Base-by-base conservation (phyloP, 1,140 invertebrate genomes). In the Pseudomyrmex sp. region DNA sequence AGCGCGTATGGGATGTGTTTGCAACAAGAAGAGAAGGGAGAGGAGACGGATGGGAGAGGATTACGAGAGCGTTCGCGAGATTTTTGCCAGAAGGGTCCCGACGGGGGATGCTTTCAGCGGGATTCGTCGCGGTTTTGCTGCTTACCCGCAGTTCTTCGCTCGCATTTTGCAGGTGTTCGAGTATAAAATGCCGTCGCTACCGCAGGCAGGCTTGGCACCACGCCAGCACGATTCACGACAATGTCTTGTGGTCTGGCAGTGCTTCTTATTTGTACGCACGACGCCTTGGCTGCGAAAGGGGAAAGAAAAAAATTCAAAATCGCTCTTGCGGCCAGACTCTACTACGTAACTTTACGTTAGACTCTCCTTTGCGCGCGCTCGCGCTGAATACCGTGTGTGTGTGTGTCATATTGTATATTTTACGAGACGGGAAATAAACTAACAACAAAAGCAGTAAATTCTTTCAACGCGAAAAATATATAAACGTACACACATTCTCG, bases 91-190 rank as follows among this genome's bases (percentile, higher is more conserved):
- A 18, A 77, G 26, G 20, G 13, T 52, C 46, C n/a, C n/a, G 18
- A 13, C 35, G 35, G 15, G 8, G 68, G 5, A 48, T 18, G 52
- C 10, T 56, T 0, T 20, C 73, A 15, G 13, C 9, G 20, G 8
- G 73, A 1, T 13, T 50, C 44, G 9, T 10, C 12, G 15, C 56
- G 1, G n/a, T 46, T 18, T 12, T 12, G 56, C 46, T 23, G 44
- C 95, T 95, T 93, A 97, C 97, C 98, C 98, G 93, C 98, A 98
- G 90, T 98, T 98, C 91, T 98, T 98, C 54, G 97, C 96, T 90
- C 97, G 97, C 98, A 99, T 98, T 90, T 97, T 96, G 92, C 98
- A 99, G 84, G 97, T 97, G 92, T 98, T 99, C 18, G 97, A 96
- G 93, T 99, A 99, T 3, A 98, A 96, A 88, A 97, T 96, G 0